phyloP scores from a whole-genome alignment of 2,797 vertebrate species.

The Amblyraja radiata region DNA sequence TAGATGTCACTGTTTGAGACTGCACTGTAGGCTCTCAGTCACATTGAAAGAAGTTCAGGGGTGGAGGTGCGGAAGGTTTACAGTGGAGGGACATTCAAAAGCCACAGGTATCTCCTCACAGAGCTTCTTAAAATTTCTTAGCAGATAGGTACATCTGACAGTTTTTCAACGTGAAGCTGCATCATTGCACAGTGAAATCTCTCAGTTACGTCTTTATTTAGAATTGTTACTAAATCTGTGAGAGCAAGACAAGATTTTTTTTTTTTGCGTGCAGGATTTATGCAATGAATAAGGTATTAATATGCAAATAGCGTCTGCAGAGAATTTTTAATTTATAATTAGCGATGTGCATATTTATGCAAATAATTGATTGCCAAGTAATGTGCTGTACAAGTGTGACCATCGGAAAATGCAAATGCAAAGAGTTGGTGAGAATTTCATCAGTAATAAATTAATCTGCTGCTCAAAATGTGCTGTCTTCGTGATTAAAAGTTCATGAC shows the following conservation, averaged over 20 bases:
- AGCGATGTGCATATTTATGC: not conserved
- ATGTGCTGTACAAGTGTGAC: conserved; percentile 10
- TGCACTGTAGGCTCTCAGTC: not conserved
- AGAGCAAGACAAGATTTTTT: not conserved
- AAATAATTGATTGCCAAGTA: conserved; percentile 26
- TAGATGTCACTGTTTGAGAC: not conserved
- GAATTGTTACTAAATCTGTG: conserved; percentile 19
- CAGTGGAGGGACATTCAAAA: not conserved
- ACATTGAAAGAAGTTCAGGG: not conserved
- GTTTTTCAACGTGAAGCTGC: not conserved
- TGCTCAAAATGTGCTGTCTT: conserved; percentile 20
- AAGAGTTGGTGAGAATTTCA: conserved; percentile 30
- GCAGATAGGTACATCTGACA: not conserved
- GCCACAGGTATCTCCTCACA: not conserved
- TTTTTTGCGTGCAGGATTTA: not conserved
- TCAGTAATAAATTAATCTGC: conserved; percentile 34
- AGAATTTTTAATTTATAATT: conserved; percentile 34
- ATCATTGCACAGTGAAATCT: not conserved
- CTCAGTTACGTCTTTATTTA: not conserved
- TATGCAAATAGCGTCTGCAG: not conserved
- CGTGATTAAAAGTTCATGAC: conserved; percentile 27
- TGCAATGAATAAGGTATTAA: not conserved
- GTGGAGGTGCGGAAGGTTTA: not conserved
- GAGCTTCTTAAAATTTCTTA: not conserved
- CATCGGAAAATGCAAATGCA: not conserved